These are phyloP conservation scores for Icerya purchasi DNA, from an alignment of 2,888 invertebrate genomes.

Conservation along the genomic window DNA sequence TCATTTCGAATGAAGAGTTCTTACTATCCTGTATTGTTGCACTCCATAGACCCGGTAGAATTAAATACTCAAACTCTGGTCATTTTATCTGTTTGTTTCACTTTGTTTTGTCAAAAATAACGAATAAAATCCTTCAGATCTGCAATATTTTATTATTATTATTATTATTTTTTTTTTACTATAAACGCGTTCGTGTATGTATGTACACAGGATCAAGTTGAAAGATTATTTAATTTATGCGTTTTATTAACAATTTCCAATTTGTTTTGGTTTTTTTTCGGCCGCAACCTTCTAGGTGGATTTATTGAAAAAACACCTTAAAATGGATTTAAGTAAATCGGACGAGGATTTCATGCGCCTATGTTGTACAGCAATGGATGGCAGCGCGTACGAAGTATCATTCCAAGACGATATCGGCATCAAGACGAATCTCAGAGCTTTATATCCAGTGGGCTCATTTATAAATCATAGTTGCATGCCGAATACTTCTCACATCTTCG, in stretches of 20 bases:
- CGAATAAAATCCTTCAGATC: too few species aligned
- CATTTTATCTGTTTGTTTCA: too few species aligned
- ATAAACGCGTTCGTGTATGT: background rate
- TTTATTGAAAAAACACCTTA: slow-evolving; percentile 29
- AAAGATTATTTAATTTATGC: background rate
- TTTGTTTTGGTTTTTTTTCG: too few species aligned
- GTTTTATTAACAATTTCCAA: background rate
- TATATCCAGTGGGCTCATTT: slow-evolving; percentile 42
- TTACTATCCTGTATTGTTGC: too few species aligned
- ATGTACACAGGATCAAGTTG: background rate
- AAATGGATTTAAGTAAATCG: slow-evolving; percentile 30
- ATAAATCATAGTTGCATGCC: slow-evolving; percentile 48
- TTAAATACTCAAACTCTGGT: too few species aligned
- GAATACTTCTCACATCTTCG: slow-evolving; percentile 41
- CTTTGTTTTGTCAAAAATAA: too few species aligned
- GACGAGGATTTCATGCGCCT: slow-evolving; percentile 36
- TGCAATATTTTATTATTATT: too few species aligned
- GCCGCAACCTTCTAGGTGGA: slow-evolving; percentile 26
- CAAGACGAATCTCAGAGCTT: slow-evolving; percentile 28
- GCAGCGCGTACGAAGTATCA: slow-evolving; percentile 41
- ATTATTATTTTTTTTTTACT: too few species aligned
- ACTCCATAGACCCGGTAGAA: too few species aligned
- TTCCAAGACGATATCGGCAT: slow-evolving; percentile 27
- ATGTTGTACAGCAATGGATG: slow-evolving; percentile 38
- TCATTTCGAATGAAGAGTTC: too few species aligned